These are phyloP conservation scores for Leptopilina clavipes DNA, from an alignment of 1,140 invertebrate species.

Conservation along the genomic window DNA sequence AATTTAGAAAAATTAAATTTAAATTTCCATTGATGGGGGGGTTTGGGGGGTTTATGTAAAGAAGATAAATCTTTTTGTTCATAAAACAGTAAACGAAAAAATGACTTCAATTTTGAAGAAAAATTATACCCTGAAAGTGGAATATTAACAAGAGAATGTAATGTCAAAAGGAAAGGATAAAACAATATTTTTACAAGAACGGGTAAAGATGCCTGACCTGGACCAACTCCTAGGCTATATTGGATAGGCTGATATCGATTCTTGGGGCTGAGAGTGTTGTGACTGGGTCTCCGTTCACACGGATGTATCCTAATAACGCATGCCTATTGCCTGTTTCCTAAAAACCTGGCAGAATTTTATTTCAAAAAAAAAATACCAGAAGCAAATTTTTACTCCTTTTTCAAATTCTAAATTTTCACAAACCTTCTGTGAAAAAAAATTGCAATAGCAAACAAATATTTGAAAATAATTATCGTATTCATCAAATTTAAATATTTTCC, in stretches of 20 bases:
- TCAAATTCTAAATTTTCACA: no score
- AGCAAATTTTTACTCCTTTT: no score
- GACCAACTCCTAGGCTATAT: constrained; percentile 37
- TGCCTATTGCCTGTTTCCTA: background rate
- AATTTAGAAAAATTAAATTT: no score
- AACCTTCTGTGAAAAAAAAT: no score
- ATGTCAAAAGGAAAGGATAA: background rate
- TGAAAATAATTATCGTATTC: no score
- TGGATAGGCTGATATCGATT: constrained; percentile 33
- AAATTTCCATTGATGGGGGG: no score
- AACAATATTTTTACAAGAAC: constrained; percentile 15
- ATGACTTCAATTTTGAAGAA: background rate
- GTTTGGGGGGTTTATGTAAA: no score
- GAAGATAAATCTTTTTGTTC: no score
- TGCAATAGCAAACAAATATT: no score
- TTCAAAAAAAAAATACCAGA: background rate
- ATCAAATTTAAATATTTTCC: no score
- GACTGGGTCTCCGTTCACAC: constrained; percentile 8
- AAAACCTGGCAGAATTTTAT: background rate
- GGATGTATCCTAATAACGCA: constrained; percentile 19
- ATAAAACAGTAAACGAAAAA: background rate
- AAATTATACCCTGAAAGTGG: background rate
- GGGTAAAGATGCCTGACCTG: constrained; percentile 41
- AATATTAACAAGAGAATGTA: background rate
- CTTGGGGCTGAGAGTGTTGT: constrained; percentile 25